Percentiles rank a stretch among this genome's conserved stretches.
phyloP scores from a whole-genome alignment of 2,113 vertebrate genomes.

The Xerus inauris region DNA sequence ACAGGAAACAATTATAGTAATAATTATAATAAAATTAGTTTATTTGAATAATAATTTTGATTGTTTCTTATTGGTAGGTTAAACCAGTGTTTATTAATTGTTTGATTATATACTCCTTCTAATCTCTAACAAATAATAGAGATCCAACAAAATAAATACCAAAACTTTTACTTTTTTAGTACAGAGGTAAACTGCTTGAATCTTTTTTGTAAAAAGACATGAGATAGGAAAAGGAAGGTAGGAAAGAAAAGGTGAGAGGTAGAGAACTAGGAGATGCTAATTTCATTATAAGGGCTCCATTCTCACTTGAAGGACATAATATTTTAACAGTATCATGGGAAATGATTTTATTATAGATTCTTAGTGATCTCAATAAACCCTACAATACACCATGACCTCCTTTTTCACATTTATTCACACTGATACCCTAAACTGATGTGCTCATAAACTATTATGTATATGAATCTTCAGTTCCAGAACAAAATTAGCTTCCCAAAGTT shows the following conservation, averaged over 20 bases:
- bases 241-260: not conserved
- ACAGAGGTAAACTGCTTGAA: not conserved
- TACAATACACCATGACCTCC: not conserved
- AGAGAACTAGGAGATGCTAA: not conserved
- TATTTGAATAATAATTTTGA: not conserved
- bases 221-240: not conserved
- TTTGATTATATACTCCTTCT: not conserved
- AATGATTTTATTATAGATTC: not conserved
- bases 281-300: not conserved
- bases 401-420: not conserved
- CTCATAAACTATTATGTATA: slow-evolving; percentile 15
- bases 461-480: slow-evolving; percentile 26
- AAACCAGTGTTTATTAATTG: not conserved
- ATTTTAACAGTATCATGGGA: not conserved
- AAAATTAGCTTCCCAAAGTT: slow-evolving; percentile 6
- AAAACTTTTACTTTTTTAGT: not conserved
- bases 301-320: not conserved
- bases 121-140: not conserved
- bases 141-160: not conserved
- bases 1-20: not conserved
- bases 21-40: not conserved
- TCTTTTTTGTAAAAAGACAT: not conserved
- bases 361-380: not conserved
- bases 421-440: not conserved
- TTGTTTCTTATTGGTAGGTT: not conserved